Percentiles rank a stretch among this genome's conserved stretches.
phyloP scores from a whole-genome alignment of 2,888 invertebrate species.

The Mamestra brassicae region DNA sequence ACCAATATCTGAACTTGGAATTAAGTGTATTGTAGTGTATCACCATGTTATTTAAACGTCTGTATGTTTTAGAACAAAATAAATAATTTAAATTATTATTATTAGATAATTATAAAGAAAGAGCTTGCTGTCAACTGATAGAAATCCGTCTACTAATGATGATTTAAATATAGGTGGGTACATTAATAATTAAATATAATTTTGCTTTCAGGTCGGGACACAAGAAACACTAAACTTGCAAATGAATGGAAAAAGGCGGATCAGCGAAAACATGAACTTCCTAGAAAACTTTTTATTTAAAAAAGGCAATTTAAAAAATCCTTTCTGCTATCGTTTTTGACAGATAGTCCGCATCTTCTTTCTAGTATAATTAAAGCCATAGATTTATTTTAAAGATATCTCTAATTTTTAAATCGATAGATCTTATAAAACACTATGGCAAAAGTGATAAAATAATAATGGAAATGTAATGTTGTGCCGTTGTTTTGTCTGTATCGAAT shows the following conservation, averaged over 20 bases:
- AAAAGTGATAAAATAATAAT: conserved; percentile 27
- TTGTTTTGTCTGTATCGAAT: too few relatives aligned
- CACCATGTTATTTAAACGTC: too few relatives aligned
- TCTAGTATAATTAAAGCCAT: background rate
- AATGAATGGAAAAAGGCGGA: background rate
- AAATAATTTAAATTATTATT: too few relatives aligned
- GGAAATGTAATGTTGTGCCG: background rate
- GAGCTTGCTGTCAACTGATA: too few relatives aligned
- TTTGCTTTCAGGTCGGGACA: conserved; percentile 27
- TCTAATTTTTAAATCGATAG: background rate
- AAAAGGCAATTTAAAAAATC: conserved; percentile 17
- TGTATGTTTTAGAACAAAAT: too few relatives aligned
- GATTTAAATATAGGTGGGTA: too few relatives aligned
- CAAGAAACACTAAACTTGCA: conserved; percentile 41
- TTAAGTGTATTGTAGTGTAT: too few relatives aligned
- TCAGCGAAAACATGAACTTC: conserved; percentile 21
- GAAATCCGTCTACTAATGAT: too few relatives aligned
- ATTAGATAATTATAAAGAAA: too few relatives aligned
- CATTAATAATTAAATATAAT: background rate
- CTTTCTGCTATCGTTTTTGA: conserved; percentile 8
- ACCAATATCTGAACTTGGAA: too few relatives aligned
- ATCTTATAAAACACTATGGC: conserved; percentile 2
- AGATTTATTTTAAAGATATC: too few relatives aligned
- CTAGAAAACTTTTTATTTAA: background rate
- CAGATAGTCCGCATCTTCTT: background rate